Base-by-base conservation (phyloP, 2,113 vertebrate genomes). In the Cinclus mexicanus region DNA sequence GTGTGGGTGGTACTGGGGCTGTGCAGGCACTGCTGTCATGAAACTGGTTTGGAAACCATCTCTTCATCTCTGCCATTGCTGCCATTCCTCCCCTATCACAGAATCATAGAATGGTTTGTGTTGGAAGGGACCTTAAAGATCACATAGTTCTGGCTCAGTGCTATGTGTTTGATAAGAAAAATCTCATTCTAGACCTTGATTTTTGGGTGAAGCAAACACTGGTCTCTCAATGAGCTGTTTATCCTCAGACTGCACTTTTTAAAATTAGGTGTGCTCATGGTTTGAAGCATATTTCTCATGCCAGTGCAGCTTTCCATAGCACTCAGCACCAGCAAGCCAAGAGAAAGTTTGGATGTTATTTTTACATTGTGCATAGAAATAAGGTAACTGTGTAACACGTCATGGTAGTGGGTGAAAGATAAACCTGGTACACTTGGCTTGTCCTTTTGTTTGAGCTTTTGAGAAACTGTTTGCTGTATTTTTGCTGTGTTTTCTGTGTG, bases 71-170 rank as follows among this genome's bases (percentile, higher is more conserved):
- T 52, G 1, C 0, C 10, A 11, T 2, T 59, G 23, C 14, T 44
- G 39, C 26, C 4, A 1, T 49, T 72, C n/a, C 35, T 37, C 1
- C 23, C 12, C 23, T 6, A 0, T 6, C 17, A 18, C 10, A 37
- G 33, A 29, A 12, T 37, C 47, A 31, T 4, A 47, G 49, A 12
- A 46, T 39, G 7, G 14, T 28, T 47, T 56, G 11, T 33, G 49
- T 65, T 47, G 55, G 23, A 69, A 46, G 28, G 46, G 8, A 19
- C 33, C 22, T 52, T 19, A 12, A 11, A 14, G 9, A 19, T 60
- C 10, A 1, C 24, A 2, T 2, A 7, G 7, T 6, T 39, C 33
- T 21, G 6, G 1, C 68, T 55, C 0, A 0, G 22, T 46, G 24
- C 6, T 2, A 3, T 0, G 5, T 33, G 33, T 3, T 14, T 26